Conservation (phyloP, 2,113 vertebrate genomes). For the Garra rufa region DNA sequence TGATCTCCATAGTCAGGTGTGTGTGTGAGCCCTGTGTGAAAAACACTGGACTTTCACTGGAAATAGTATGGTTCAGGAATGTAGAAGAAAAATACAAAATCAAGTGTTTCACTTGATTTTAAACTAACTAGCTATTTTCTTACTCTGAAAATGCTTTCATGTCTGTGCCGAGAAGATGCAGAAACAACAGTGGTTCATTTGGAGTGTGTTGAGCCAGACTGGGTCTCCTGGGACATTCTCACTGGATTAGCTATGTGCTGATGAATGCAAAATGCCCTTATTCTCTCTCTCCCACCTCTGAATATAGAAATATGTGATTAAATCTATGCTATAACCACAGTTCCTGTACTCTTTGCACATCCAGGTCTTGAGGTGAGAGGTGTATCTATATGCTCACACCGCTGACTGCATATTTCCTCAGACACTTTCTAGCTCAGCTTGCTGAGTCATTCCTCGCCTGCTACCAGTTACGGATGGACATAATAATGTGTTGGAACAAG, state of each 20-base stretch:
- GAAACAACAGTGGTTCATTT: neutral
- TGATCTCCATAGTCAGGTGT: neutral
- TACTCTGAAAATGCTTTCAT: neutral
- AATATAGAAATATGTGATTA: neutral
- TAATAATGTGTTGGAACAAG: constrained; percentile 39
- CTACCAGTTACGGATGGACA: constrained; percentile 20
- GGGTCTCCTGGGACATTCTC: neutral
- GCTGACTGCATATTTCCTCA: neutral
- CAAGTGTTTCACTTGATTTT: neutral
- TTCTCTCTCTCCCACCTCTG: neutral
- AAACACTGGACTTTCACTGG: constrained; percentile 3
- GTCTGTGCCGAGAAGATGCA: neutral
- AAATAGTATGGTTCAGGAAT: neutral
- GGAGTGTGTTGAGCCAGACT: neutral
- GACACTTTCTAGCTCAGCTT: constrained; percentile 25
- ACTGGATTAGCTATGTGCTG: neutral
- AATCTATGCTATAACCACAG: neutral
- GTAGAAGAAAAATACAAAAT: neutral
- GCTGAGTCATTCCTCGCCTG: constrained; percentile 19
- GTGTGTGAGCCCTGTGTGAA: neutral
- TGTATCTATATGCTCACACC: neutral
- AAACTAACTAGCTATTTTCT: neutral
- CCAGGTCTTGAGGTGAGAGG: neutral
- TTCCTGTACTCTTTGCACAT: constrained; percentile 1
- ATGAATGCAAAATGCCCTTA: neutral